Evolutionary conservation across 2,797 vertebrate species (phyloP).

Genomic region (Graptemys geographica): DNA sequence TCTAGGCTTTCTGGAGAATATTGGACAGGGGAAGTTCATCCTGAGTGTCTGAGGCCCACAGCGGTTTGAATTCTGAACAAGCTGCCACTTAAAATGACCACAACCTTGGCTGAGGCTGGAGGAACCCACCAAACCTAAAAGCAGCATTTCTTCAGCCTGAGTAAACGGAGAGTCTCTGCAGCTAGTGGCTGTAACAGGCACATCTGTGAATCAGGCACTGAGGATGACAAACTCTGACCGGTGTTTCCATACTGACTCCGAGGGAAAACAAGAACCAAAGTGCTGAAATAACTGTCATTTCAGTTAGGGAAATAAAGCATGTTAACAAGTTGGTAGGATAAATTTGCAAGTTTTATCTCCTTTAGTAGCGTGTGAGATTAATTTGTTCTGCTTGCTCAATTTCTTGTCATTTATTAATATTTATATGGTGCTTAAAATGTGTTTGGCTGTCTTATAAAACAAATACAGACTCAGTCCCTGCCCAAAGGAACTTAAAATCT

Average conservation of each 20-base stretch:
- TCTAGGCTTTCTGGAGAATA: too few relatives aligned
- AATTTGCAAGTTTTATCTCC: neutral
- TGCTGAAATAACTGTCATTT: neutral
- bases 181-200: neutral
- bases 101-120: neutral
- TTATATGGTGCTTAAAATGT: neutral
- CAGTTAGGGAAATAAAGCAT: neutral
- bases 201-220: neutral
- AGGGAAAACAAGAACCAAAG: neutral
- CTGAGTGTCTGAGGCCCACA: neutral
- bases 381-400: neutral
- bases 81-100: neutral
- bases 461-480: neutral
- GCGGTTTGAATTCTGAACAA: neutral
- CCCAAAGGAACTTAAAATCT: neutral
- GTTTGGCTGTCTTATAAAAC: neutral
- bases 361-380: neutral
- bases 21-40: too few relatives aligned
- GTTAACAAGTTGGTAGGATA: neutral
- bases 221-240: neutral
- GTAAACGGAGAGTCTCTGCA: neutral
- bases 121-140: neutral
- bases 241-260: neutral
- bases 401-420: neutral
- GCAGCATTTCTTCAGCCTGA: neutral